These are phyloP conservation scores for Lacerta agilis DNA, from an alignment of 2,797 vertebrate species.

Conservation along the genomic window DNA sequence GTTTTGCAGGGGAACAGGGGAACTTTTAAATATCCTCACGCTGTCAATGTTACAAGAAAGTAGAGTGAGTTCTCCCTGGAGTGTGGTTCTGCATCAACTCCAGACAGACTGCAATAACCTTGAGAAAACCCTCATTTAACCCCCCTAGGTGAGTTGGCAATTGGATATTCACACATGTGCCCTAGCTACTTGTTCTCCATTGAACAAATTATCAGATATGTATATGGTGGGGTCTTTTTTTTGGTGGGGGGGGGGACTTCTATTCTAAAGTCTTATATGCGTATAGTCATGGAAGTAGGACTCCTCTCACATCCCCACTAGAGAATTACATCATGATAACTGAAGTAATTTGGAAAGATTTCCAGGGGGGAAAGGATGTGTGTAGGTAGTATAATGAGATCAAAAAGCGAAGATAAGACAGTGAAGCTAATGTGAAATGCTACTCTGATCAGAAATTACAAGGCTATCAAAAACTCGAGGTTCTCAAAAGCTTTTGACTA, in stretches of 20 bases:
- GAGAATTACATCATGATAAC: slow-evolving; percentile 28
- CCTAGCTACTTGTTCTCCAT: not conserved
- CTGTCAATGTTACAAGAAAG: not conserved
- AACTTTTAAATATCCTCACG: not conserved
- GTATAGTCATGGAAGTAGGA: not conserved
- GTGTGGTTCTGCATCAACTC: not conserved
- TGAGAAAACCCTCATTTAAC: slow-evolving; percentile 8
- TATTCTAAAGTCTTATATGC: not conserved
- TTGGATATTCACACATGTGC: not conserved
- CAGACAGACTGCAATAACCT: not conserved
- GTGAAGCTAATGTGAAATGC: not conserved
- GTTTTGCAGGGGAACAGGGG: not conserved
- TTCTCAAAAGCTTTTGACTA: not conserved
- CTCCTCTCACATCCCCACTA: slow-evolving; percentile 1
- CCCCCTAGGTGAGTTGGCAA: not conserved
- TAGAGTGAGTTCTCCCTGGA: not conserved
- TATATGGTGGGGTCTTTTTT: not conserved
- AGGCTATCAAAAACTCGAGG: slow-evolving; percentile 6
- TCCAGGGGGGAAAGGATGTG: slow-evolving; percentile 20
- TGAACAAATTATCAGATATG: slow-evolving; percentile 10
- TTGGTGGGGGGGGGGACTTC: not conserved
- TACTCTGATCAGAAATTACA: slow-evolving; percentile 5
- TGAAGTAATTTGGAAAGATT: slow-evolving; percentile 37
- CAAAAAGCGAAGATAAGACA: slow-evolving; percentile 12
- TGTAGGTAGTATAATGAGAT: slow-evolving; percentile 26